Evolutionary conservation across 2,797 vertebrate genomes (phyloP), one percentile per base, ranked within the genome.

Genomic region (Philypnodon macrostomus): DNA sequence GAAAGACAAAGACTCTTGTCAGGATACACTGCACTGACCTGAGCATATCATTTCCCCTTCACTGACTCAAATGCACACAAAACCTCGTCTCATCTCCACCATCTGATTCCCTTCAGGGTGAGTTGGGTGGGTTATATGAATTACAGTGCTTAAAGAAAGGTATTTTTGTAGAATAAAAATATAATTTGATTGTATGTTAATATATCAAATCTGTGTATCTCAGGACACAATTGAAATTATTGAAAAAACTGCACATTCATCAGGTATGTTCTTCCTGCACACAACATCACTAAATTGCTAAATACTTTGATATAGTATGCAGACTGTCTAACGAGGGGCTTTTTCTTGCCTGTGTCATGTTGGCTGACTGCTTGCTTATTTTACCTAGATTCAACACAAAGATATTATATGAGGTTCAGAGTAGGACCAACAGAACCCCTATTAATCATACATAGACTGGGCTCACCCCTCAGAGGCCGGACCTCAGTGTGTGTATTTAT

Each of bases 1-100:
- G 29, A 42, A 45, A 66, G 87, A 95, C 92, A 96, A 97, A 94
- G 86, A 81, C 78, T 62, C 56, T 4, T 93, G 93, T 94, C 93
- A 94, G 57, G 19, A 84, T 85, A 53, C 58, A 59, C 59, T 71
- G 42, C 77, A 75, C 79, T 91, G 86, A 85, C 85, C 84, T 67
- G 82, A 83, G 89, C 87, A 75, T 71, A 82, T 90, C 91, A 70
- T 45, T 7, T n/a, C n/a, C n/a, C n/a, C n/a, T n/a, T n/a, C n/a
- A n/a, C n/a, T n/a, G n/a, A n/a, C n/a, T n/a, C n/a, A n/a, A n/a
- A n/a, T n/a, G n/a, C 10, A 58, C 13, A 16, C 14, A 15, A 32
- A 50, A 7, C 19, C 38, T 58, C 37, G 3, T 73, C 49, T 58
- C 63, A 65, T 59, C 47, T 63, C 58, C 65, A 53, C 66, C 77